phyloP scores from a whole-genome alignment of 2,888 invertebrate species.

The Patella caerulea region DNA sequence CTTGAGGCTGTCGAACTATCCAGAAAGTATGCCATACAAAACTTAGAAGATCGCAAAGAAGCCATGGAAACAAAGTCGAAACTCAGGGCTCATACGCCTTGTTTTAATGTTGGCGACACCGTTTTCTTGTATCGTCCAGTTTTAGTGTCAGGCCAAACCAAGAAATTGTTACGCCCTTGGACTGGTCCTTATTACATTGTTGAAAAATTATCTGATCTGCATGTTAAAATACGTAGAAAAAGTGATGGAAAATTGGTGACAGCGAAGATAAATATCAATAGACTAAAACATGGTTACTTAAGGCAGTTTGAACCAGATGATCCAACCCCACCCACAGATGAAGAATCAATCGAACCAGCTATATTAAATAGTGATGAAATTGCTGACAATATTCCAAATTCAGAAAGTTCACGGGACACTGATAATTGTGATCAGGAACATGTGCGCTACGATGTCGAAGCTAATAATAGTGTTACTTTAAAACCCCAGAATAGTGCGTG shows the following conservation, averaged over 20 bases:
- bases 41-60: background rate
- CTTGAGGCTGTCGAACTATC: background rate
- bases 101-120: background rate
- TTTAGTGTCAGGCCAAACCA: background rate
- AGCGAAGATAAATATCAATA: background rate
- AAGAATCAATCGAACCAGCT: background rate
- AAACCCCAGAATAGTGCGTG: background rate
- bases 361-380: background rate
- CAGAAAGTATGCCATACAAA: background rate
- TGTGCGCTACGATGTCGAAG: background rate
- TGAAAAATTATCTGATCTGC: background rate
- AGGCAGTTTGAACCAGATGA: background rate
- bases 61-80: background rate
- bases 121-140: background rate
- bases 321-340: background rate
- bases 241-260: background rate
- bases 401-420: background rate
- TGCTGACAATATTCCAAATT: background rate
- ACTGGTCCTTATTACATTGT: background rate
- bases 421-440: background rate
- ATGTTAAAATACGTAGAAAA: conserved; percentile 2
- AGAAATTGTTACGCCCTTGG: background rate
- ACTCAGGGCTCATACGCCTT: background rate
- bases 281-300: background rate
- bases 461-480: background rate